A percentile compares a stretch with the other conserved stretches of the same genome.
Evolutionary conservation across 2,797 vertebrate genomes (phyloP).

Genomic region (Phalloptychus januarius): DNA sequence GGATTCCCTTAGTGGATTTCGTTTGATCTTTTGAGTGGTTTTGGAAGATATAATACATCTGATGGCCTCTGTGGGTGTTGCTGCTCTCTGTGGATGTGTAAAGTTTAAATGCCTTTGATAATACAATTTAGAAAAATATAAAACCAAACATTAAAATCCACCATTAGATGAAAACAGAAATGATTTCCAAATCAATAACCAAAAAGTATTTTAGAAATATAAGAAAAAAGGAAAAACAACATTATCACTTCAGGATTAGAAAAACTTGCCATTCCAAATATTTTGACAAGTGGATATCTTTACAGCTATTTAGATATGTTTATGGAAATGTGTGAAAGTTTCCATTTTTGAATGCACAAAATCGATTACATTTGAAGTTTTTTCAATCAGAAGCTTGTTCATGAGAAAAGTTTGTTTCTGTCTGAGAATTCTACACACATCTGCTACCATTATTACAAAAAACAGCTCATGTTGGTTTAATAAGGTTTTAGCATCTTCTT

Average conservation of each 20-base stretch:
- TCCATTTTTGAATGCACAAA: neutral
- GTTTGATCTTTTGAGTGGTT: conserved; percentile 14
- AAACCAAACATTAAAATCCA: neutral
- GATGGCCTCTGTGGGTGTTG: conserved; percentile 6
- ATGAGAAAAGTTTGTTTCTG: neutral
- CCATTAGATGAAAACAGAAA: neutral
- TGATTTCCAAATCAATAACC: neutral
- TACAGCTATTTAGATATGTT: neutral
- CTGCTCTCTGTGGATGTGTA: conserved; percentile 5
- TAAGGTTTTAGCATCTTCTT: neutral
- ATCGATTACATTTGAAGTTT: neutral
- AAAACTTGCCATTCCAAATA: neutral
- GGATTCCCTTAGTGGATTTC: conserved; percentile 7
- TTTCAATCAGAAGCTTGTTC: neutral
- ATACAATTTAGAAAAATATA: neutral
- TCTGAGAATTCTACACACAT: neutral
- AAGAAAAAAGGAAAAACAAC: neutral
- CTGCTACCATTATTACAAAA: neutral
- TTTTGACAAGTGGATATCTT: neutral
- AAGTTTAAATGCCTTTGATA: neutral
- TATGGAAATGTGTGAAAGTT: neutral
- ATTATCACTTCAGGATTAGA: neutral
- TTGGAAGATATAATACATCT: conserved; percentile 13
- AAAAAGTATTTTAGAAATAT: neutral
- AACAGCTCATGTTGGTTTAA: neutral